Percentiles rank a stretch among this genome's conserved stretches.
phyloP scores from a whole-genome alignment of 2,888 invertebrate species.

The Pachycephus smyrnensis region DNA sequence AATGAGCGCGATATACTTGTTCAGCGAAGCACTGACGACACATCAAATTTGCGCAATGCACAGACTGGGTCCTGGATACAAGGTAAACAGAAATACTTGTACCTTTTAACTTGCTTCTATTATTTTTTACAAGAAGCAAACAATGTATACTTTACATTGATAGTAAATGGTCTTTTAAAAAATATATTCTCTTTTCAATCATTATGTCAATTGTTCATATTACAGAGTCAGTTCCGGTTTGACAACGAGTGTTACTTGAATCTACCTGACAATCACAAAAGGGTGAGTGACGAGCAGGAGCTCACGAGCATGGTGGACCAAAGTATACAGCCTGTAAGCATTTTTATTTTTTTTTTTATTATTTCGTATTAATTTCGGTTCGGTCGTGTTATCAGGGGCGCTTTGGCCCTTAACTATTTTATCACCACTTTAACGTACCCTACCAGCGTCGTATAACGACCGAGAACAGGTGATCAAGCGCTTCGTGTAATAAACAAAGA shows the following conservation, averaged over 20 bases:
- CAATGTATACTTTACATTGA: not conserved
- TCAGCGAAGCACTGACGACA: conserved; percentile 96
- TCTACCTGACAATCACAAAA: conserved; percentile 97
- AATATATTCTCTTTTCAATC: not conserved
- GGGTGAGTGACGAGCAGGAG: conserved; percentile 83
- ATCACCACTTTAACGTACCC: not conserved
- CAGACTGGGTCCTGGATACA: conserved; percentile 97
- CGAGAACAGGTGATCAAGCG: not conserved
- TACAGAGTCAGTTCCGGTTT: conserved; percentile 99
- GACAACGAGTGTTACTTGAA: conserved; percentile 99
- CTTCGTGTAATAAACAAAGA: not conserved
- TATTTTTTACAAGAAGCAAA: not conserved
- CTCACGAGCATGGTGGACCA: conserved; percentile 66
- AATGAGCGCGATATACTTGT: conserved; percentile 99
- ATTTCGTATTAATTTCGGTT: conserved; percentile 21
- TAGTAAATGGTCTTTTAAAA: not conserved
- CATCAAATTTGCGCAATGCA: conserved; percentile 99
- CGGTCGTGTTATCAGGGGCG: not conserved
- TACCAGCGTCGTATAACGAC: not conserved
- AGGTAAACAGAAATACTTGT: conserved; percentile 73
- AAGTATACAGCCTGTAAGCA: conserved; percentile 81
- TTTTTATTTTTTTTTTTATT: conserved; percentile 57
- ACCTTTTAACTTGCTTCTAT: not conserved
- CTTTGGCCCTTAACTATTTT: not conserved
- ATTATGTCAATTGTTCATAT: conserved; percentile 43